phyloP scores from a whole-genome alignment of 2,113 vertebrate genomes.

The Caloenas nicobarica region DNA sequence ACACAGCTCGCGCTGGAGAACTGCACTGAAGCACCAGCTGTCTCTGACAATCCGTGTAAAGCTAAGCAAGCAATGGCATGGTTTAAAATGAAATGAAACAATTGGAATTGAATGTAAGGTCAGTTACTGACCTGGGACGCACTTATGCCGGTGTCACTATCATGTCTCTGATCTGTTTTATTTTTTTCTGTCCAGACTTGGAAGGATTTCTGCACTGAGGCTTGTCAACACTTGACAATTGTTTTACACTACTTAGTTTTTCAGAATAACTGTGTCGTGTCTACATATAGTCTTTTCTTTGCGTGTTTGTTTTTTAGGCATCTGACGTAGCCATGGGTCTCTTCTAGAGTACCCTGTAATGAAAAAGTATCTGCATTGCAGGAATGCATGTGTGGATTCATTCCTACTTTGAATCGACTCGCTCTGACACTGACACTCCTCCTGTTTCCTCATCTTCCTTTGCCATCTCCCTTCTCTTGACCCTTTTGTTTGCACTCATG shows the following conservation, averaged over 20 bases:
- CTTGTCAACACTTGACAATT: background rate
- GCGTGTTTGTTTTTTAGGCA: background rate
- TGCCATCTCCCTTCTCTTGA: background rate
- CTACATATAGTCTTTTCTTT: background rate
- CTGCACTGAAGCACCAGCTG: background rate
- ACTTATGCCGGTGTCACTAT: background rate
- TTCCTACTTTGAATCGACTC: background rate
- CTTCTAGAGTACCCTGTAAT: background rate
- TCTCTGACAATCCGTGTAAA: background rate
- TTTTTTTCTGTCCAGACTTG: background rate
- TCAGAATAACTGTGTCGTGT: background rate
- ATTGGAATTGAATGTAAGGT: background rate
- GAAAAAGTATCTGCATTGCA: background rate
- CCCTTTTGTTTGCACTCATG: rapidly evolving
- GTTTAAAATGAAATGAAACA: background rate
- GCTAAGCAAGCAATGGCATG: background rate
- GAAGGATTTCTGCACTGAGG: background rate
- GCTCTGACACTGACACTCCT: background rate
- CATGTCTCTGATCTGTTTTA: no score
- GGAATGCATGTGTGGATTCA: background rate
- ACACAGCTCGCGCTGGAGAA: rapidly evolving
- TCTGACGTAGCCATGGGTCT: background rate
- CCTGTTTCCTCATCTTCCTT: background rate
- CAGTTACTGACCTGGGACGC: background rate
- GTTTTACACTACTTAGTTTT: background rate